phyloP scores from a whole-genome alignment of 1,140 invertebrate genomes.

The Hycleus cichorii region DNA sequence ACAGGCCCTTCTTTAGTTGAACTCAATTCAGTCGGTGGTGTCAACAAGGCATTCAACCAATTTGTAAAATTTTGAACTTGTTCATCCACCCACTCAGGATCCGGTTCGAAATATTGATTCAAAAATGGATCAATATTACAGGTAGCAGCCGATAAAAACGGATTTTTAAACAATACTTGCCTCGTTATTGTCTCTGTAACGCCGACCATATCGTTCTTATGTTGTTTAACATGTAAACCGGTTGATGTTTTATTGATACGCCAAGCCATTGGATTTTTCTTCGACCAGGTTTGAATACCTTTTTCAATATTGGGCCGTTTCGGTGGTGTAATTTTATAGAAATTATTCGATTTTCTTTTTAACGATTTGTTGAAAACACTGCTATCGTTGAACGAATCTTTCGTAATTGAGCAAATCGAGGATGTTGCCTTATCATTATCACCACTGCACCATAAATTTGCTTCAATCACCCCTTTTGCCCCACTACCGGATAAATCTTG shows the following conservation, averaged over 20 bases:
- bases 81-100: slow-evolving; percentile 69
- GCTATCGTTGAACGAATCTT: background rate
- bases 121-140: slow-evolving; percentile 56
- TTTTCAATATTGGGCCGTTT: slow-evolving; percentile 4
- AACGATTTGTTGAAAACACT: background rate
- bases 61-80: slow-evolving; percentile 76
- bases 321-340: slow-evolving; percentile 6
- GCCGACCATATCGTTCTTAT: background rate
- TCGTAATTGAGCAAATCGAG: background rate
- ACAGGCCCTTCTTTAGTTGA: slow-evolving; percentile 35
- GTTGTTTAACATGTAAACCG: background rate
- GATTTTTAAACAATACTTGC: slow-evolving; percentile 31
- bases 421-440: background rate
- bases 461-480: slow-evolving; percentile 7
- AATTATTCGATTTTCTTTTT: slow-evolving; percentile 10
- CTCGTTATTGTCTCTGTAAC: background rate
- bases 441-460: slow-evolving; percentile 14
- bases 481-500: background rate
- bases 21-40: slow-evolving; percentile 61
- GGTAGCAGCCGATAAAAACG: slow-evolving; percentile 53
- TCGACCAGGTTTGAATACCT: background rate
- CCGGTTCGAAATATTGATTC: slow-evolving; percentile 62
- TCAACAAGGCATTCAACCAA: slow-evolving; percentile 82
- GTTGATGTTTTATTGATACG: no score
- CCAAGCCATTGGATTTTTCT: background rate